phyloP scores from a whole-genome alignment of 2,113 vertebrate genomes.

The Oxyruncus cristatus region DNA sequence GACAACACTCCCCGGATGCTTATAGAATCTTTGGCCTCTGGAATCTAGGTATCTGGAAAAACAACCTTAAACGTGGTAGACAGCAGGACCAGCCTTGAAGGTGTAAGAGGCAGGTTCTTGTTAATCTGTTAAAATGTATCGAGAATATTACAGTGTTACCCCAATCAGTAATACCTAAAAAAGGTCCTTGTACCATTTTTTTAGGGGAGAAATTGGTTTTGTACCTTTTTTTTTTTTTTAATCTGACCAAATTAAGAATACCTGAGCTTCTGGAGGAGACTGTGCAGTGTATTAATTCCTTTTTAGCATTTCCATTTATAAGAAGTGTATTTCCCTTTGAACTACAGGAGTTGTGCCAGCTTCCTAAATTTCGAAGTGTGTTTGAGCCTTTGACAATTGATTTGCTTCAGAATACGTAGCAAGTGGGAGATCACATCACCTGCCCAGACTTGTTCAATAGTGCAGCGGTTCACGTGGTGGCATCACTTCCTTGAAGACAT shows the following conservation, averaged over 20 bases:
- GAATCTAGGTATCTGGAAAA: neutral
- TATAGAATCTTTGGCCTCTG: neutral
- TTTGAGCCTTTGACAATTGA: neutral
- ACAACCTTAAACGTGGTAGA: no score
- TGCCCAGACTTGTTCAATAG: neutral
- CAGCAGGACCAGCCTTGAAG: neutral
- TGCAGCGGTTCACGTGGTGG: rapidly evolving
- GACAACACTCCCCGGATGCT: neutral
- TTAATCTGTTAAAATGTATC: neutral
- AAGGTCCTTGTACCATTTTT: neutral
- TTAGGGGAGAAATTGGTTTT: neutral
- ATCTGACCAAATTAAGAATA: neutral
- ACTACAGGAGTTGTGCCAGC: neutral
- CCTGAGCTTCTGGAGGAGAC: neutral
- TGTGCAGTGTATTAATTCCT: neutral
- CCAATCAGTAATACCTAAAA: neutral
- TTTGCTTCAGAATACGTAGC: neutral
- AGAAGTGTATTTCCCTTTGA: neutral
- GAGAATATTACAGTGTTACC: neutral
- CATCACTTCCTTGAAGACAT: neutral
- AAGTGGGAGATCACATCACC: neutral
- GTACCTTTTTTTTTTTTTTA: neutral
- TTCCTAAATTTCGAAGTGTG: neutral
- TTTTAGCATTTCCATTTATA: neutral
- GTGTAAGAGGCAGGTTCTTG: neutral